Evolutionary conservation across 2,888 invertebrate species (phyloP).

Genomic region (Eulithis testata): DNA sequence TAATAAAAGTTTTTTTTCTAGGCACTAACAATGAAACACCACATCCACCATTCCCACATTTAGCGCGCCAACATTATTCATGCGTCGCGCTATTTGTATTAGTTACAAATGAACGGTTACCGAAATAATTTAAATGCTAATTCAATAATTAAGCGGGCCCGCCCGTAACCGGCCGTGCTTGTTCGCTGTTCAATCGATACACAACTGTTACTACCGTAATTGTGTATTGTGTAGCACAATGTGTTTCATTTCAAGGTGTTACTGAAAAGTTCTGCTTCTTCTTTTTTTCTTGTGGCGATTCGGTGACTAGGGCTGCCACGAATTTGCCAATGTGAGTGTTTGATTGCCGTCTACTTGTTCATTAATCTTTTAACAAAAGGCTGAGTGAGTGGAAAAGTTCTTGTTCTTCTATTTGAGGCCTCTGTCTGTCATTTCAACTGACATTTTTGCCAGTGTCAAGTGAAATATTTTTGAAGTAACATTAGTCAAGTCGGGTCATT

Average conservation of each 20-base stretch:
- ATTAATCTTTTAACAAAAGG: too few relatives aligned
- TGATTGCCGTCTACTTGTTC: too few relatives aligned
- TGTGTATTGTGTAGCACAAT: conserved; percentile 4
- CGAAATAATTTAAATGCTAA: conserved; percentile 86
- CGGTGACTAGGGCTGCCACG: too few relatives aligned
- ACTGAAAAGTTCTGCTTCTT: not conserved
- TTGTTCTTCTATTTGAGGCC: too few relatives aligned
- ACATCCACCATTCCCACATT: conserved; percentile 47
- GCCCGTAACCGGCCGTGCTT: conserved; percentile 71
- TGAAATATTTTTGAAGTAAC: too few relatives aligned
- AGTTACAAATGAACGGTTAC: conserved; percentile 85
- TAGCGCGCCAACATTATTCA: conserved; percentile 71
- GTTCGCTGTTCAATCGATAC: conserved; percentile 65
- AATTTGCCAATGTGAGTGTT: too few relatives aligned
- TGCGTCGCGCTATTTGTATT: conserved; percentile 82
- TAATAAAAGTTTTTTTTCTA: too few relatives aligned
- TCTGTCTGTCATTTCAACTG: too few relatives aligned
- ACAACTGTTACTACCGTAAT: conserved; percentile 34
- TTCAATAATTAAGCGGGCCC: conserved; percentile 83
- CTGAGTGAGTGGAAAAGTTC: too few relatives aligned
- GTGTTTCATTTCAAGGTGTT: not conserved
- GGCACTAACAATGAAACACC: not conserved
- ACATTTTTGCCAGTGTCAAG: too few relatives aligned
- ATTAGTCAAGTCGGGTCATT: too few relatives aligned
- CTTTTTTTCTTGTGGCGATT: too few relatives aligned